Conservation (phyloP, 2,113 vertebrate genomes). For the Paralichthys olivaceus region DNA sequence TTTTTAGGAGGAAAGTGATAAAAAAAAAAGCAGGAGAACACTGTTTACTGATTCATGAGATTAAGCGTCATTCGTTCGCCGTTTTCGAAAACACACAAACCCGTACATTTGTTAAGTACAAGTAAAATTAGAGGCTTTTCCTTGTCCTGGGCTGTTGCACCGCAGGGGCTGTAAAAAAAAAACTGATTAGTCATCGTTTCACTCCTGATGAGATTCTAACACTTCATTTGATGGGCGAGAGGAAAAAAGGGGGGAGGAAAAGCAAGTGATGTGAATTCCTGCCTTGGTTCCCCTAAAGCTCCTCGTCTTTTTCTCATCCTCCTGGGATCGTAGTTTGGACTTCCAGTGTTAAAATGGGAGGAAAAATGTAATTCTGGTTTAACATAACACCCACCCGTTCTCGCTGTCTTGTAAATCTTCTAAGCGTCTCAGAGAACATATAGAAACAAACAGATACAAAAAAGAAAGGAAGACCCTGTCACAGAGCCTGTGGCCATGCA, state of each 20-base stretch:
- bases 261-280: slow-evolving; percentile 22
- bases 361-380: slow-evolving; percentile 22
- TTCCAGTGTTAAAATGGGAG: not conserved
- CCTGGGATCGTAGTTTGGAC: slow-evolving; percentile 29
- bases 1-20: slow-evolving; percentile 30
- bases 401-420: slow-evolving; percentile 38
- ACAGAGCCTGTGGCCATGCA: slow-evolving; percentile 44
- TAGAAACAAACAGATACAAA: slow-evolving; percentile 41
- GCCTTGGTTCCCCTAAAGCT: slow-evolving; percentile 9
- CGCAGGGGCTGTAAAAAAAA: too few relatives aligned
- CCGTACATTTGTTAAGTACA: not conserved
- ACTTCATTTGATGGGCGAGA: slow-evolving; percentile 38
- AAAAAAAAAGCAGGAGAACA: slow-evolving; percentile 2
- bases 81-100: slow-evolving; percentile 8
- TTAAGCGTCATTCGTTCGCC: slow-evolving; percentile 44
- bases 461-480: slow-evolving; percentile 2
- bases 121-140: slow-evolving; percentile 50
- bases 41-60: slow-evolving; percentile 27
- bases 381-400: slow-evolving; percentile 48
- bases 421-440: slow-evolving; percentile 53
- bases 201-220: slow-evolving; percentile 34
- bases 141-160: slow-evolving; percentile 19
- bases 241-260: not conserved
- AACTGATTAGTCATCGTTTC: slow-evolving; percentile 56
- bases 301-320: slow-evolving; percentile 2